phyloP scores from a whole-genome alignment of 2,113 vertebrate species.

The Poeciliopsis turrubarensis region DNA sequence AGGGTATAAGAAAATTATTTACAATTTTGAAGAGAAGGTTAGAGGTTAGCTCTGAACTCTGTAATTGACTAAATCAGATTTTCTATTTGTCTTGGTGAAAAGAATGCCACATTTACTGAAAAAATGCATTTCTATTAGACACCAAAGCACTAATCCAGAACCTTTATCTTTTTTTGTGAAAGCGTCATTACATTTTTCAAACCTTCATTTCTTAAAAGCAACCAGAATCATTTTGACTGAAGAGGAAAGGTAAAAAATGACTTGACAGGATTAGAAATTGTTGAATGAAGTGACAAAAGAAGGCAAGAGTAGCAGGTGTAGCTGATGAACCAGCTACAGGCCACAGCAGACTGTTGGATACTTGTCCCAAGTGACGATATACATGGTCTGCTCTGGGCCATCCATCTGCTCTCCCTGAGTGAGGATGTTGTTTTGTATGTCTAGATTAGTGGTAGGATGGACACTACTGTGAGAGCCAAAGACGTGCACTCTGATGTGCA shows the following conservation, averaged over 20 bases:
- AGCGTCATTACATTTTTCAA: no score
- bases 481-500: background rate
- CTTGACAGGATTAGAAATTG: background rate
- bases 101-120: background rate
- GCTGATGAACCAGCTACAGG: background rate
- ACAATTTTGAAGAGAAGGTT: background rate
- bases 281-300: background rate
- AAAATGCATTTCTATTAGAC: no score
- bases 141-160: no score
- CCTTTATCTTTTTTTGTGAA: no score
- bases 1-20: conserved; percentile 5
- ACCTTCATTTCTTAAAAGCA: no score
- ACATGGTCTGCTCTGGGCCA: background rate
- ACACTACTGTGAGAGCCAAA: background rate
- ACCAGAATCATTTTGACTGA: no score
- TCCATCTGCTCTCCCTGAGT: conserved; percentile 9
- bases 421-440: conserved; percentile 5
- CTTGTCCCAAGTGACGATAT: background rate
- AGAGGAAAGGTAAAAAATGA: background rate
- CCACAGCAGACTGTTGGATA: background rate
- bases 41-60: background rate
- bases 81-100: background rate
- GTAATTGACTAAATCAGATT: background rate
- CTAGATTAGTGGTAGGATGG: conserved; percentile 1
- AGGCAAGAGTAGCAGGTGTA: background rate